These are phyloP conservation scores for Xanthorhoe spadicearia DNA, from an alignment of 2,888 invertebrate species.

Conservation along the genomic window DNA sequence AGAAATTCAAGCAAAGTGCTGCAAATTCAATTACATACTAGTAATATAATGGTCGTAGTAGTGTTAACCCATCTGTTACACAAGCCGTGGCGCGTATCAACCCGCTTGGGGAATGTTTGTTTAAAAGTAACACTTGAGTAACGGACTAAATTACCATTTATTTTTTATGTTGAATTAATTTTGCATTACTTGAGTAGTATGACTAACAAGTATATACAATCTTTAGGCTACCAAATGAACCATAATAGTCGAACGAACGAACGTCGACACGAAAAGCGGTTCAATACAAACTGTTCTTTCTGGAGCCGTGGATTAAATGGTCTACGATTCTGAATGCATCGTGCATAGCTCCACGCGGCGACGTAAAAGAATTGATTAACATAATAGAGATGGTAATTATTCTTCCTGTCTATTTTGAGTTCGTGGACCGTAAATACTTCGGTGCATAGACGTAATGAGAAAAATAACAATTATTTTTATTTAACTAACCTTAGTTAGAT, in stretches of 20 bases:
- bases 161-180: conserved; percentile 52
- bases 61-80: conserved; percentile 41
- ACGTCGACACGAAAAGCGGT: conserved; percentile 1
- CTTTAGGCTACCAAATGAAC: neutral
- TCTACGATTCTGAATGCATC: conserved; percentile 43
- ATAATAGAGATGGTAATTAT: conserved; percentile 64
- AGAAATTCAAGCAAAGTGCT: conserved; percentile 22
- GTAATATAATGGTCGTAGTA: conserved; percentile 35
- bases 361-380: conserved; percentile 64
- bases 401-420: conserved; percentile 60
- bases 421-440: conserved; percentile 52
- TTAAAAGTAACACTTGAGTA: conserved; percentile 50
- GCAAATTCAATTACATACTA: conserved; percentile 35
- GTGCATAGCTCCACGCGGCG: conserved; percentile 54
- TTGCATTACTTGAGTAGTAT: neutral
- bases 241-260: no score
- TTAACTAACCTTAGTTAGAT: neutral
- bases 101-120: conserved; percentile 47
- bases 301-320: conserved; percentile 44
- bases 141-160: conserved; percentile 57
- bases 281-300: conserved; percentile 39
- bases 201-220: neutral
- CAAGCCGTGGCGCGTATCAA: conserved; percentile 46
- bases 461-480: conserved; percentile 14
- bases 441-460: conserved; percentile 46